Base-by-base conservation (phyloP, 2,113 vertebrate species). In the Microcebus lehilahytsara region DNA sequence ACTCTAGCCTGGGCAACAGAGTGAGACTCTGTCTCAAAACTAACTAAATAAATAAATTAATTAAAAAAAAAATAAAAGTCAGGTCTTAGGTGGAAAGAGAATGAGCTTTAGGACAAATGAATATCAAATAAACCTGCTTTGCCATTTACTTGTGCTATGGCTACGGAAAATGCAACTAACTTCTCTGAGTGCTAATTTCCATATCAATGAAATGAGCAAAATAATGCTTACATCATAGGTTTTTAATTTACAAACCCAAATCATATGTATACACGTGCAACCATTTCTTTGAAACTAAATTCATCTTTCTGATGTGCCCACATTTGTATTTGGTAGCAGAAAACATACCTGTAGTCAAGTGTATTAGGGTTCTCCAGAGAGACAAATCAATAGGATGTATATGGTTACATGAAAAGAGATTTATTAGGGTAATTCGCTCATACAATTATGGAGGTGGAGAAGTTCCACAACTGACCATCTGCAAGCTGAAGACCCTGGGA, bases 281-380 rank as follows among this genome's bases (percentile, higher is more conserved):
- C 51, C 17, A 37, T 81, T 93, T 95, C 42, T 95, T 85, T 85
- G n/a, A 46, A 77, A 64, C 13, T 83, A 60, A 89, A 80, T 66
- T 80, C 34, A 60, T 34, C 34, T 95, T 81, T 13, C 19, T 92
- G 9, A 32, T 60, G 56, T 91, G 40, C 13, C 23, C 13, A 72
- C 0, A 22, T 71, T 81, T 91, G 46, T 89, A 19, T 42, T 79
- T 95, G 46, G 49, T 74, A 72, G 42, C 74, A 91, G 77, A 89
- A 84, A 72, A 71, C 14, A 3, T 62, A 66, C 17, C 3, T 60
- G 16, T 74, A 51, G 40, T 46, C 22, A 86, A 49, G 72, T 2
- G 42, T 75, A 30, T 49, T 75, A 75, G 74, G 13, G 14, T 17
- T 49, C 42, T 77, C 42, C 42, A 77, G 42, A 75, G 13, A 75